A percentile compares a stretch with the other conserved stretches of the same genome.
These are phyloP conservation scores for Phaenicophaeus curvirostris DNA, from an alignment of 2,797 vertebrate genomes.

Conservation along the genomic window DNA sequence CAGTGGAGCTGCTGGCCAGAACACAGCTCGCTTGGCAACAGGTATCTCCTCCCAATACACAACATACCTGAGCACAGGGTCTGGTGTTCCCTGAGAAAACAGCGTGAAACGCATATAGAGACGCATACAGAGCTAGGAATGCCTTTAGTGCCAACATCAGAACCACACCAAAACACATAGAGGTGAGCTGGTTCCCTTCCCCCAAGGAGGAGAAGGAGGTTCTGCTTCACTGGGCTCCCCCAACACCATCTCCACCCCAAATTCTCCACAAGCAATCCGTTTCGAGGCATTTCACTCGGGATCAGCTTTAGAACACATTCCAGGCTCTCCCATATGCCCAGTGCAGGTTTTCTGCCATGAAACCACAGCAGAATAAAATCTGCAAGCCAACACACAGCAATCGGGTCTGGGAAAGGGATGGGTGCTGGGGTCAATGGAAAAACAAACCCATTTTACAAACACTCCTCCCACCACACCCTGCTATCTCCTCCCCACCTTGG, in stretches of 20 bases:
- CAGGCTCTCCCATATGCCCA: fast-evolving
- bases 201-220: background rate
- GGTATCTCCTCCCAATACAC: background rate
- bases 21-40: no score
- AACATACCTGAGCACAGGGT: fast-evolving
- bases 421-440: no score
- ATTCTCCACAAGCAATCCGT: background rate
- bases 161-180: background rate
- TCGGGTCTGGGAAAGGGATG: background rate
- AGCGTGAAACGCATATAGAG: background rate
- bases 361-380: background rate
- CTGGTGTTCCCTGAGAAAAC: background rate
- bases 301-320: background rate
- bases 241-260: no score
- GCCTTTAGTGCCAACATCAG: background rate
- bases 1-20: background rate
- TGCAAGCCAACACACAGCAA: background rate
- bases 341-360: background rate
- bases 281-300: background rate
- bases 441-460: no score
- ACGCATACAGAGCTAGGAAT: fast-evolving
- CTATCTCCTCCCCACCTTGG: background rate
- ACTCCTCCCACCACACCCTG: fast-evolving
- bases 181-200: background rate
- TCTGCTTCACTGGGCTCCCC: background rate